Evolutionary conservation across 92 coral and sea anemone species (phyloP).

Genomic region (Pocillopora grandis): DNA sequence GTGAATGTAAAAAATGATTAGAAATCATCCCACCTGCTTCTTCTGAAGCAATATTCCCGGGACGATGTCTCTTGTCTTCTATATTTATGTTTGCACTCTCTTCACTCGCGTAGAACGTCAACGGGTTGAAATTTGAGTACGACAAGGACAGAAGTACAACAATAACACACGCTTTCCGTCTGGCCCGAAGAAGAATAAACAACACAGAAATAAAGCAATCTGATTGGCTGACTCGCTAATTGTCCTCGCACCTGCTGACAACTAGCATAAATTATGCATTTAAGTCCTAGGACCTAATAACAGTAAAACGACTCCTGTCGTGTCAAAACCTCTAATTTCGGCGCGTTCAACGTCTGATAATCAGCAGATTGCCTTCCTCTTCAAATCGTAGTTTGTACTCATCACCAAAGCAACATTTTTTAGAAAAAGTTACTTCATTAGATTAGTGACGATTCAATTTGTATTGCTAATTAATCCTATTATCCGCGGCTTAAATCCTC

Average conservation of each 20-base stretch:
- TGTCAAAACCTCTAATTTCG: not conserved
- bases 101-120: conserved; percentile 13
- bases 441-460: not conserved
- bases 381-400: not conserved
- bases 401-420: not conserved
- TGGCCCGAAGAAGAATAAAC: conserved; percentile 9
- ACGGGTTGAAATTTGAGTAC: conserved; percentile 24
- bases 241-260: conserved; percentile 39
- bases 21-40: conserved; percentile 26
- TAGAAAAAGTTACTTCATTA: too few species aligned
- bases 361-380: not conserved
- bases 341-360: not conserved
- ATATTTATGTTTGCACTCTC: conserved; percentile 10
- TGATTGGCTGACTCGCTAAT: conserved; percentile 35
- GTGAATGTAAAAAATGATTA: not conserved
- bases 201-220: not conserved
- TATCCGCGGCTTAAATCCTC: too few species aligned
- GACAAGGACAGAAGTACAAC: conserved; percentile 11
- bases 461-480: not conserved
- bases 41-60: not conserved
- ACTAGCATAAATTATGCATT: conserved; percentile 11
- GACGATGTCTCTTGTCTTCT: not conserved
- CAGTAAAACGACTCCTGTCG: not conserved
- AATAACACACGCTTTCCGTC: conserved; percentile 15
- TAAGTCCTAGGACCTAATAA: conserved; percentile 11